Conservation (phyloP, 2,113 vertebrate genomes). For the Etia nguti region DNA sequence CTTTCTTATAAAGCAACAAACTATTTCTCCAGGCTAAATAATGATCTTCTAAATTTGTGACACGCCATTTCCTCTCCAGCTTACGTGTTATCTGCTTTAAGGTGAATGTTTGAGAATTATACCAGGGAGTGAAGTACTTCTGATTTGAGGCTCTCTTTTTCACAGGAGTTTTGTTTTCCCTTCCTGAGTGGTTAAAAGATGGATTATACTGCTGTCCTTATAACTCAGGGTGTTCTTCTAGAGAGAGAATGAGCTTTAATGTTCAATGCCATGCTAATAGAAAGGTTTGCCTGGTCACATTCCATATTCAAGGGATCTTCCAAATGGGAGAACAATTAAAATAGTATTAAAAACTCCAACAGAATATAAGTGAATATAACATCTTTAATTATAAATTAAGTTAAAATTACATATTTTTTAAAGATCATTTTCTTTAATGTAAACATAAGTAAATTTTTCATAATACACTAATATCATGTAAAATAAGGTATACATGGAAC, state of each 20-base stretch:
- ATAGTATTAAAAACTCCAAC: background rate
- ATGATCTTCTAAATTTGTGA: no score
- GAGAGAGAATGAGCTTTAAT: background rate
- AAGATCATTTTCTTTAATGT: background rate
- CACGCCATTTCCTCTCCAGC: no score
- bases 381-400: background rate
- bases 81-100: no score
- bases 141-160: no score
- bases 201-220: background rate
- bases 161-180: background rate
- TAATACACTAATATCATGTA: background rate
- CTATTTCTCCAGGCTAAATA: no score
- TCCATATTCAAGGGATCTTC: background rate
- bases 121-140: no score
- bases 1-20: no score
- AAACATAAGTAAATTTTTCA: background rate
- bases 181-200: background rate
- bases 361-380: background rate
- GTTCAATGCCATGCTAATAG: background rate
- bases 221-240: background rate
- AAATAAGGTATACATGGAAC: background rate
- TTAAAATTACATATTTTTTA: background rate
- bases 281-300: background rate
- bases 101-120: no score
- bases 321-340: slow-evolving; percentile 5